Evolutionary conservation across 2,888 invertebrate species (phyloP).

Genomic region (Brachycybe producta): DNA sequence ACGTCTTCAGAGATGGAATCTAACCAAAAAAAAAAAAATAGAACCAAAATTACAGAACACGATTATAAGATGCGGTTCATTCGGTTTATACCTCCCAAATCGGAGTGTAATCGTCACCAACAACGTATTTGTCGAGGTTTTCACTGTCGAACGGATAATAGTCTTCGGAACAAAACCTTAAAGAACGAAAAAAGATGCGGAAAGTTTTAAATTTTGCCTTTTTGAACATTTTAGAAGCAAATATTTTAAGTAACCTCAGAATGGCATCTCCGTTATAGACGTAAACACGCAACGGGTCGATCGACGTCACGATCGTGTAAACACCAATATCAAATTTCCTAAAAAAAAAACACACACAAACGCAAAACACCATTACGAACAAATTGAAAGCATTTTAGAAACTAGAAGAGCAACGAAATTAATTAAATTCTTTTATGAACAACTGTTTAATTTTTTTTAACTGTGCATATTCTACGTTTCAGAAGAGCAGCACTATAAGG

Average conservation of each 20-base stretch:
- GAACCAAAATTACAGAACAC: background rate
- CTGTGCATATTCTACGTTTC: too few relatives aligned
- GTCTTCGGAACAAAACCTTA: slow-evolving; percentile 70
- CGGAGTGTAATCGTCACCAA: slow-evolving; percentile 86
- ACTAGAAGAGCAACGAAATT: too few relatives aligned
- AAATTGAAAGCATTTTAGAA: slow-evolving; percentile 1
- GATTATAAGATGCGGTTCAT: background rate
- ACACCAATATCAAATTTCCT: slow-evolving; percentile 92
- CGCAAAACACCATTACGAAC: background rate
- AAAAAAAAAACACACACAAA: slow-evolving; percentile 21
- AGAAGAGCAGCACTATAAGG: too few relatives aligned
- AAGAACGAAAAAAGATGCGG: too few relatives aligned
- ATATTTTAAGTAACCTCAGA: slow-evolving; percentile 50
- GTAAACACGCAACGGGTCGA: slow-evolving; percentile 78
- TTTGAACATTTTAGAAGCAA: slow-evolving; percentile 2
- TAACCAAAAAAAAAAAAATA: slow-evolving; percentile 24
- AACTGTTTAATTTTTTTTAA: too few relatives aligned
- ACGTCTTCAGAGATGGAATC: slow-evolving; percentile 35
- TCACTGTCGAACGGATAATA: slow-evolving; percentile 80
- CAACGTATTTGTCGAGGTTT: slow-evolving; percentile 75
- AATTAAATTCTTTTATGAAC: too few relatives aligned
- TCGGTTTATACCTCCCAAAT: slow-evolving; percentile 68
- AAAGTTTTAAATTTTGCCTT: slow-evolving; percentile 9
- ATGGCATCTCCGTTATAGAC: slow-evolving; percentile 78
- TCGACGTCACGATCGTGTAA: slow-evolving; percentile 78